Evolutionary conservation across 37 sponge, comb jelly and placozoan species (phyloP).

Genomic region (Geodia barretti): DNA sequence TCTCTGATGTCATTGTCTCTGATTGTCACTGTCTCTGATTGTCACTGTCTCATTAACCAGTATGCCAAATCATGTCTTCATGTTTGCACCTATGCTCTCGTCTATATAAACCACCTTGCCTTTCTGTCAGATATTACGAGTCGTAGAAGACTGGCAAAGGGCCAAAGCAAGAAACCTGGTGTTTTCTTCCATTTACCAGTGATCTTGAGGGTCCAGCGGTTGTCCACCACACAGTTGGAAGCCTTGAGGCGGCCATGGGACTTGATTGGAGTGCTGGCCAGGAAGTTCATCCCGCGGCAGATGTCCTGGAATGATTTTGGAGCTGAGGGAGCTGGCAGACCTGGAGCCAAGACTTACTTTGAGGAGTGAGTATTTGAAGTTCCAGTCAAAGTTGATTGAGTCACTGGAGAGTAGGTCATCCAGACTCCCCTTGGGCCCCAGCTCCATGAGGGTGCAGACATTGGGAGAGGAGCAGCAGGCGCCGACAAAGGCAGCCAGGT

Average conservation of each 20-base stretch:
- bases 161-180: no score
- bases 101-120: no score
- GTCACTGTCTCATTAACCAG: no score
- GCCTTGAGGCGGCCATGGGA: conserved; percentile 71
- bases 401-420: conserved; percentile 54
- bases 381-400: conserved; percentile 53
- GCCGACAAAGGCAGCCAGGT: conserved; percentile 61
- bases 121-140: no score
- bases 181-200: conserved; percentile 33
- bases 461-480: conserved; percentile 63
- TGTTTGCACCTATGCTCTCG: no score
- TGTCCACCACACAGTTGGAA: conserved; percentile 73
- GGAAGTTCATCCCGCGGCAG: conserved; percentile 63
- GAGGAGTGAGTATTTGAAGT: conserved; percentile 62
- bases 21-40: no score
- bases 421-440: conserved; percentile 61
- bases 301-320: conserved; percentile 33
- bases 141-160: no score
- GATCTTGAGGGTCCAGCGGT: conserved; percentile 71
- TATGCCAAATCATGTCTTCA: no score
- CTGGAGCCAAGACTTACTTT: conserved; percentile 27
- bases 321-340: background rate
- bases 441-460: conserved; percentile 56
- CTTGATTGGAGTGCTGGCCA: conserved; percentile 46
- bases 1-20: no score